Percentiles rank a stretch among this genome's conserved stretches.
These are phyloP conservation scores for Eutolmus rufibarbis DNA, from an alignment of 2,888 invertebrate genomes.

Conservation along the genomic window DNA sequence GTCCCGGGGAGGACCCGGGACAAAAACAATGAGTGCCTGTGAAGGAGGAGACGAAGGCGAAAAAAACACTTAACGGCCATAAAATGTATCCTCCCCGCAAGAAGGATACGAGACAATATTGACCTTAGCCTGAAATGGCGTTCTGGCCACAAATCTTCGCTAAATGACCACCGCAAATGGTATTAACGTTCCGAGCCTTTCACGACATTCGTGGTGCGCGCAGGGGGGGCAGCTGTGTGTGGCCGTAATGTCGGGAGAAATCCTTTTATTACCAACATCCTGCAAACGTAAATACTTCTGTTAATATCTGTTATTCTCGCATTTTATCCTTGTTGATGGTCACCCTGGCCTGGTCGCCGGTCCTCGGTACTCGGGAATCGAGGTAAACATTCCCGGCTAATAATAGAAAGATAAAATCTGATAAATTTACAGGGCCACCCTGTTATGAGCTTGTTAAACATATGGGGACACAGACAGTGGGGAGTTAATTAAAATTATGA, in stretches of 20 bases:
- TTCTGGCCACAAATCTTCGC: slow-evolving; percentile 48
- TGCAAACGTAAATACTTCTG: slow-evolving; percentile 47
- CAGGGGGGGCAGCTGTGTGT: slow-evolving; percentile 26
- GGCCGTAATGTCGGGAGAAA: slow-evolving; percentile 45
- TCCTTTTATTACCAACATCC: slow-evolving; percentile 48
- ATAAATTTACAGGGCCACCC: slow-evolving; percentile 45
- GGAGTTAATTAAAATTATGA: slow-evolving; percentile 47
- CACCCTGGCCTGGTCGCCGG: background rate
- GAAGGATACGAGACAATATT: slow-evolving; percentile 48
- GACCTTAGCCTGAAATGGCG: slow-evolving; percentile 46
- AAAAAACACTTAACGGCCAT: slow-evolving; percentile 48
- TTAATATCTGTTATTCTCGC: slow-evolving; percentile 48
- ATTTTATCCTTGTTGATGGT: slow-evolving; percentile 48
- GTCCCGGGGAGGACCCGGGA: background rate
- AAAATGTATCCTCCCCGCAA: slow-evolving; percentile 45
- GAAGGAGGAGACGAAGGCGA: slow-evolving; percentile 9
- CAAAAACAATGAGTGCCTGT: slow-evolving; percentile 7
- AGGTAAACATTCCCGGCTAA: slow-evolving; percentile 46
- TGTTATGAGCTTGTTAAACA: slow-evolving; percentile 39
- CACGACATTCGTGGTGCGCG: slow-evolving; percentile 23
- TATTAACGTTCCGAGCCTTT: slow-evolving; percentile 44
- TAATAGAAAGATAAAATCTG: slow-evolving; percentile 49
- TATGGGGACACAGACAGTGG: slow-evolving; percentile 17
- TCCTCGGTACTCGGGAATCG: slow-evolving; percentile 17
- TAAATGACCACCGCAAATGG: slow-evolving; percentile 49